phyloP scores from a whole-genome alignment of 92 coral and sea anemone species.

The Palythoa heliodiscus region DNA sequence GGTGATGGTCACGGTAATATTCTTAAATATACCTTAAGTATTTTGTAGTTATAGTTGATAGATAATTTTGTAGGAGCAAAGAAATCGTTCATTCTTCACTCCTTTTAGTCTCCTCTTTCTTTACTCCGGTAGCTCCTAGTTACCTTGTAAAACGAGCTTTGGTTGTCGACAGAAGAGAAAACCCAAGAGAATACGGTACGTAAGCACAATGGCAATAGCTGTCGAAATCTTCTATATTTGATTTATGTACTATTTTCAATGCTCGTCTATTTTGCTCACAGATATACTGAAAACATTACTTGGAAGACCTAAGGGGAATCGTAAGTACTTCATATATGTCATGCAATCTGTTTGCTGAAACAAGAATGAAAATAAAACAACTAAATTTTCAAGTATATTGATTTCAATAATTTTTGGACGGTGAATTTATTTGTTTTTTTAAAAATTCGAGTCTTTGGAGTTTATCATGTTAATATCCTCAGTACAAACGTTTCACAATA shows the following conservation, averaged over 20 bases:
- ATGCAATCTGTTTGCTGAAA: background rate
- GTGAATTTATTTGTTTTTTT: no score
- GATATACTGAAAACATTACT: constrained; percentile 78
- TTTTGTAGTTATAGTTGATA: no score
- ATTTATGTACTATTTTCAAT: background rate
- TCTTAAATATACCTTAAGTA: no score
- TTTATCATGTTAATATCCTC: no score
- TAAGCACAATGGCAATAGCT: background rate
- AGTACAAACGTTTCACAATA: no score
- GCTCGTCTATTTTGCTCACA: constrained; percentile 7
- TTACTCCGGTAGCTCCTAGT: background rate
- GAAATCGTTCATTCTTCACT: background rate
- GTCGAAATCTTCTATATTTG: background rate
- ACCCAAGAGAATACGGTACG: constrained; percentile 75
- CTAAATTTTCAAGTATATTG: no score
- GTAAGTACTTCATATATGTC: constrained; percentile 58
- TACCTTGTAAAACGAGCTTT: constrained; percentile 4
- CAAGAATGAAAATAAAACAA: background rate
- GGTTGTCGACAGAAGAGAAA: constrained; percentile 55
- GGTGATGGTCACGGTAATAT: no score
- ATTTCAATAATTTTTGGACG: no score
- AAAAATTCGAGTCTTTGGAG: no score
- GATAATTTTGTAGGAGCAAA: background rate
- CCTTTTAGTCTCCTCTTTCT: background rate
- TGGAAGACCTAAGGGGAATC: constrained; percentile 83